phyloP scores from a whole-genome alignment of 2,113 vertebrate genomes.

The Eulemur rufifrons region DNA sequence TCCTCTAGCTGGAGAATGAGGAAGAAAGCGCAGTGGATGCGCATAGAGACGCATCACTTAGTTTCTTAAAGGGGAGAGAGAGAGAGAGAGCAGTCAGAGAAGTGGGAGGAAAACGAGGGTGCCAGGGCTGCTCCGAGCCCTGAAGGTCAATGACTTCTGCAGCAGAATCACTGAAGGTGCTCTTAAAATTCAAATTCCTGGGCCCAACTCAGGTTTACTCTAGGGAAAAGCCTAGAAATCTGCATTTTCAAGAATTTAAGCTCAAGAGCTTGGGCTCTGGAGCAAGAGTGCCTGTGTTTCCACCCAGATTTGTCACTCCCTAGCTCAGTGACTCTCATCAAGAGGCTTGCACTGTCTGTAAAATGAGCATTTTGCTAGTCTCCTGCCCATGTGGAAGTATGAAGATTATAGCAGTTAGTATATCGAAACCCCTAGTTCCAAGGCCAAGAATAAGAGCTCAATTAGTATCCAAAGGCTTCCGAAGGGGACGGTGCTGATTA shows the following conservation, averaged over 20 bases:
- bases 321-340: not conserved
- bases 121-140: no score
- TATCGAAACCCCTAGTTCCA: not conserved
- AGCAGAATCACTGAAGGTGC: not conserved
- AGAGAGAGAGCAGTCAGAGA: not conserved
- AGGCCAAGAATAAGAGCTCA: not conserved
- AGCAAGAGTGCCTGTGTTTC: not conserved
- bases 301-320: not conserved
- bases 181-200: not conserved
- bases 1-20: not conserved
- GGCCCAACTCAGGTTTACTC: not conserved
- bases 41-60: not conserved
- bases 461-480: not conserved
- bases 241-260: not conserved
- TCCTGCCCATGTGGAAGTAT: not conserved
- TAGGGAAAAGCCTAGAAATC: not conserved
- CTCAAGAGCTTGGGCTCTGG: not conserved
- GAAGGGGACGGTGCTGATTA: not conserved
- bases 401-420: not conserved
- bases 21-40: not conserved
- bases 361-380: not conserved
- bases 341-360: not conserved
- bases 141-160: no score
- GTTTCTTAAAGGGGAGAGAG: not conserved
- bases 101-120: not conserved